Evolutionary conservation across 2,113 vertebrate species (phyloP), one percentile per base, ranked within the genome.

Genomic region (Trachemys scripta): DNA sequence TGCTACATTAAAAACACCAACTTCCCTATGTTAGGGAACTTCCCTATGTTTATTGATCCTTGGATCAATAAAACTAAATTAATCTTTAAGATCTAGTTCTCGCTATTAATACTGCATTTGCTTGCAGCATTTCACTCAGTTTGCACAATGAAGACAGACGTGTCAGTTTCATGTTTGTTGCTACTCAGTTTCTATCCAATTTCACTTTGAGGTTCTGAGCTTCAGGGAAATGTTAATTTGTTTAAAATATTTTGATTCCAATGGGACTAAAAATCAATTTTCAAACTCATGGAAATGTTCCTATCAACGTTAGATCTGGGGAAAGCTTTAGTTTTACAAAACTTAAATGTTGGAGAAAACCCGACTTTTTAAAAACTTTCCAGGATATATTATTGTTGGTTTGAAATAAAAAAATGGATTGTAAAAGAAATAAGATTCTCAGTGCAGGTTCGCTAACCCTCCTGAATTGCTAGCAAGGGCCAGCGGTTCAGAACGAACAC

Each of bases 191-290:
- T 94, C 82, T 92, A 54, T 7, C 59, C 79, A 20, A 87, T 94
- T 96, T 95, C 91, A 93, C 92, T 96, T 96, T 78, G 89, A 94
- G 79, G 45, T 22, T 87, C 95, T 96, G 87, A 96, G 85, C 49
- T 54, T 94, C 84, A 20, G 53, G 87, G 92, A 83, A 79, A 81
- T 92, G 94, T 94, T 83, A 96, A 93, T 97, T 94, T 94, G 95
- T 92, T 95, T 79, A 87, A 83, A 84, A 91, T 96, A 97, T 96
- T 94, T 94, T 95, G 93, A 96, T 96, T 96, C 96, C 93, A 94
- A 80, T 92, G 88, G 95, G 95, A 96, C 13, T 38, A 38, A 69
- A 27, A 76, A 13, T 45, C 42, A 76, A 42, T 76, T 45, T 25
- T 47, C 25, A 76, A 45, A 47, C 45, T n/a, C 35, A 69, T 22